These are phyloP conservation scores for Metridium senile DNA, from an alignment of 92 coral and sea anemone genomes.

Conservation along the genomic window DNA sequence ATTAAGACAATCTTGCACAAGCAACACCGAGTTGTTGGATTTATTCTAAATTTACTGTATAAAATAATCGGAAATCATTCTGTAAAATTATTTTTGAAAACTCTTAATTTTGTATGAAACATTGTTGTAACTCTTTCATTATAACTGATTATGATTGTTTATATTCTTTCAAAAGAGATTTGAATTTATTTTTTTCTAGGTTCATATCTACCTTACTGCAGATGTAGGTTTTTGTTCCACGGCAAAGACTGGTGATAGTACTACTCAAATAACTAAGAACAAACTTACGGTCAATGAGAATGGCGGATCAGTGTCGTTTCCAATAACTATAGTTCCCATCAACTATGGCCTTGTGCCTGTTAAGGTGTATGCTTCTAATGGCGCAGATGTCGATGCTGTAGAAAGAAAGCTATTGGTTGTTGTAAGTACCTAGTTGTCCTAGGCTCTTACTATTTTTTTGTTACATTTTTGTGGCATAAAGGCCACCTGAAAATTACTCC, in stretches of 20 bases:
- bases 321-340: slow-evolving; percentile 85
- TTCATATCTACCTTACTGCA: slow-evolving; percentile 52
- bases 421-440: slow-evolving; percentile 38
- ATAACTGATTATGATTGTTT: neutral
- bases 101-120: neutral
- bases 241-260: slow-evolving; percentile 20
- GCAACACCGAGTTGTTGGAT: no score
- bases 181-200: slow-evolving; percentile 30
- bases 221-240: slow-evolving; percentile 73
- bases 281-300: slow-evolving; percentile 25
- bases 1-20: no score
- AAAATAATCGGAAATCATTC: neutral
- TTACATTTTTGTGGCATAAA: no score
- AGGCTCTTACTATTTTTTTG: no score
- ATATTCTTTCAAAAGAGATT: neutral
- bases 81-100: neutral
- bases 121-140: neutral
- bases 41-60: no score
- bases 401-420: slow-evolving; percentile 59
- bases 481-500: no score
- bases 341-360: slow-evolving; percentile 69
- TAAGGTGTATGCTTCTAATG: slow-evolving; percentile 42
- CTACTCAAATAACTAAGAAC: slow-evolving; percentile 8
- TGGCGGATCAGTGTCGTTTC: slow-evolving; percentile 48
- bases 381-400: slow-evolving; percentile 28